Evolutionary conservation across 2,888 invertebrate genomes (phyloP), one percentile per base, ranked within the genome.

Genomic region (Dicyrtomina minuta): DNA sequence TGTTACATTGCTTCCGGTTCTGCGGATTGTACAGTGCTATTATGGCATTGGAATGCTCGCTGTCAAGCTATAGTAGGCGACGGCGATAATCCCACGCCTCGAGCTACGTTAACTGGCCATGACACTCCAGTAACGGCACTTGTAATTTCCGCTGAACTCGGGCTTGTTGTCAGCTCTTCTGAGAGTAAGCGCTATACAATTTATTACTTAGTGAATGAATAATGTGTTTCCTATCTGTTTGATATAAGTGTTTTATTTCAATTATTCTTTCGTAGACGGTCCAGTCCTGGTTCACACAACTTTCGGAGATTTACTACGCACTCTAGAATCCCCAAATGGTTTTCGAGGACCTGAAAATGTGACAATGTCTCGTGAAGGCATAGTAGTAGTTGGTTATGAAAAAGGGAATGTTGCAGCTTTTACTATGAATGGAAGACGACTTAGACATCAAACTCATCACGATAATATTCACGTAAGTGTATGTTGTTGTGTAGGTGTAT

Each of bases 31-130:
- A 98, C 98, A 0, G 96, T 99, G 24, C 86, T 98, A 69, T 84
- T 99, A 65, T 99, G 99, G 99, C 97, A 98, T 81, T 99, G 99
- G 96, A 98, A 89, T 80, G 96, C 94, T 0, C 87, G 94, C n/a
- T 93, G 93, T 72, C 96, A 96, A 82, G 93, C 93, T 74, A 94
- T 99, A 79, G 94, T 98, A 41, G 98, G 98, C 5, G 98, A 99
- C 83, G 95, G 94, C 20, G 96, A 96, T 80, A 86, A 91, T 66
- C 97, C 98, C 0, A 95, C 96, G 39, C 99, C 99, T 3, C 88
- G 97, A 77, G 96, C 97, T 10, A 95, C 97, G 4, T 86, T 99
- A 24, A 98, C 98, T 0, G 99, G 99, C 0, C 99, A 99, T 84
- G 96, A 98, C 82, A 92, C 96, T 79, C 91, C 96, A 70, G 92